Percentiles rank a stretch among this genome's conserved stretches.
Evolutionary conservation across 2,113 vertebrate species (phyloP).

Genomic region (Microcebus murinus): DNA sequence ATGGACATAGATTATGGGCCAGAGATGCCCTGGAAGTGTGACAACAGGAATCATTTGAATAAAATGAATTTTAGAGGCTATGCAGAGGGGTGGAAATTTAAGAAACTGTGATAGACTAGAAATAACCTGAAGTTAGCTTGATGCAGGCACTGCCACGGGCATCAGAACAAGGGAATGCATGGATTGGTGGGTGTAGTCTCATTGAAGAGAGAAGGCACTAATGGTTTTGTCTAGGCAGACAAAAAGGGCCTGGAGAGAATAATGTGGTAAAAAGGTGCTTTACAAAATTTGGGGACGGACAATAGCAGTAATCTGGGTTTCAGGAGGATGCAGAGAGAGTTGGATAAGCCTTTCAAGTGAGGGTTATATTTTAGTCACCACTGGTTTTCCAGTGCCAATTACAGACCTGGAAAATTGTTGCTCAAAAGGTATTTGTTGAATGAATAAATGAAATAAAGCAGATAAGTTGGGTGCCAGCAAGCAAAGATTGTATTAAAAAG

Average conservation of each 20-base stretch:
- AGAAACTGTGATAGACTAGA: neutral
- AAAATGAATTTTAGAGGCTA: neutral
- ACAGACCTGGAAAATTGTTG: neutral
- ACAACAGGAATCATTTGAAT: neutral
- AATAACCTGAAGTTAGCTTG: neutral
- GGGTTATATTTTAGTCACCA: neutral
- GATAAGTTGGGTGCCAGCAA: neutral
- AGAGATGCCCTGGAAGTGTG: neutral
- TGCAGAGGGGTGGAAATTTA: neutral
- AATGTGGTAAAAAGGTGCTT: neutral
- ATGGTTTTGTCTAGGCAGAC: neutral
- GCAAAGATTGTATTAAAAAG: neutral
- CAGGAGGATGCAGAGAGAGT: too few species aligned
- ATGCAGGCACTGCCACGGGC: rapidly evolving
- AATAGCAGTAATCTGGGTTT: neutral
- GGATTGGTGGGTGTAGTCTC: neutral
- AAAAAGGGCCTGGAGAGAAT: neutral
- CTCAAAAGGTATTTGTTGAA: neutral
- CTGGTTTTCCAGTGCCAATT: neutral
- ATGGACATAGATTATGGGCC: neutral
- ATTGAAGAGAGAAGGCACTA: too few species aligned
- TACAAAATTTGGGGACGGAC: neutral
- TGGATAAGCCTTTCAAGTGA: neutral
- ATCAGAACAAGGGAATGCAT: neutral
- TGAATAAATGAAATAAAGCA: neutral